Conservation (phyloP, 1,140 invertebrate species). For the Anagrus nilaparvatae region DNA sequence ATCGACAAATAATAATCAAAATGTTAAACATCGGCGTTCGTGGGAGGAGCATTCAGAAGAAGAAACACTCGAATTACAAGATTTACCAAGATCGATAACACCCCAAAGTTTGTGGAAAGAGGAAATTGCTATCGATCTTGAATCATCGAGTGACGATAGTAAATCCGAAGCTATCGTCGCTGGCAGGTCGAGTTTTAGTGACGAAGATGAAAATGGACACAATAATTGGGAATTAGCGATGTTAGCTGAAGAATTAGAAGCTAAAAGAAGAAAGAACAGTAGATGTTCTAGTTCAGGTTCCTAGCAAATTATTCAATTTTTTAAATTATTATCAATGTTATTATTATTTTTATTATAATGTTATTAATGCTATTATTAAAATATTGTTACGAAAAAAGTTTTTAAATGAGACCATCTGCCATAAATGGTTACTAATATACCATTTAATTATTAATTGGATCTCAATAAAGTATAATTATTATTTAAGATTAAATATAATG, state of each 20-base stretch:
- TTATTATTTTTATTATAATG: too few species aligned
- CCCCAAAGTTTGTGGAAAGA: conserved; percentile 34
- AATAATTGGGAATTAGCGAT: conserved; percentile 71
- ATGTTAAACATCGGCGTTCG: conserved; percentile 40
- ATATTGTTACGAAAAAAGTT: too few species aligned
- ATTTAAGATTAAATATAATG: too few species aligned
- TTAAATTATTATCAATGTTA: conserved; percentile 32
- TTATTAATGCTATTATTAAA: conserved; percentile 32
- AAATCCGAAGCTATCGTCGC: conserved; percentile 22
- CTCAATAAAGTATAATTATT: too few species aligned
- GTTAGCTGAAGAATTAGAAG: conserved; percentile 60
- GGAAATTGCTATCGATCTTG: conserved; percentile 41
- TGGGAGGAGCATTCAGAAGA: conserved; percentile 51
- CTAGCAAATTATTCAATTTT: conserved; percentile 39
- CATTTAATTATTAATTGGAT: too few species aligned
- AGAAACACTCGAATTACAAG: conserved; percentile 46
- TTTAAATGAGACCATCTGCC: too few species aligned
- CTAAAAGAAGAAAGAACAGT: conserved; percentile 44
- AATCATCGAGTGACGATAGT: conserved; percentile 39
- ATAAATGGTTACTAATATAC: too few species aligned
- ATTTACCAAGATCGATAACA: conserved; percentile 42
- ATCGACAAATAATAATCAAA: conserved; percentile 22
- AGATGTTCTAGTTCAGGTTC: conserved; percentile 35
- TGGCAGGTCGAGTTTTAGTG: conserved; percentile 20
- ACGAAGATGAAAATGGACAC: conserved; percentile 36